Percentiles rank a stretch among this genome's conserved stretches.
Conservation (phyloP, 2,113 vertebrate genomes). For the Recurvirostra avosetta region DNA sequence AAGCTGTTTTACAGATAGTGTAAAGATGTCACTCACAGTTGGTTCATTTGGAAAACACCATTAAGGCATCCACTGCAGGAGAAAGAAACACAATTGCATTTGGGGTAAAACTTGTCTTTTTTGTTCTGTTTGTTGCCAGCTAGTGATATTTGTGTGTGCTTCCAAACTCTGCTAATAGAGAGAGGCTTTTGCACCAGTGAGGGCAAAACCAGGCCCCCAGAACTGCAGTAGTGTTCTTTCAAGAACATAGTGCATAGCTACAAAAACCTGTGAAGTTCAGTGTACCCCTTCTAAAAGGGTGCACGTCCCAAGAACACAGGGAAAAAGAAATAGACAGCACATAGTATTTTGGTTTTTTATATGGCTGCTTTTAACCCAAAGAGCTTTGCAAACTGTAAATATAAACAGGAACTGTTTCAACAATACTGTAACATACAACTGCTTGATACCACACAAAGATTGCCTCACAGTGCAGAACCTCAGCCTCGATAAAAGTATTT, state of each 20-base stretch:
- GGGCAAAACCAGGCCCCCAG: neutral
- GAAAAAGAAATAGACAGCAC: neutral
- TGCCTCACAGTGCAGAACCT: neutral
- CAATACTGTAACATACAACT: neutral
- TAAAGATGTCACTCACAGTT: conserved; percentile 1
- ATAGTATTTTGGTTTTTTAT: neutral
- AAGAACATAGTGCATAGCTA: neutral
- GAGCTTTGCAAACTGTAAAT: neutral
- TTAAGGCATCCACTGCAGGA: neutral
- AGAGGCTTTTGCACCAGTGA: neutral
- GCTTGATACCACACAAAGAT: neutral
- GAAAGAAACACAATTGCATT: neutral
- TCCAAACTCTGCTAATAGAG: neutral
- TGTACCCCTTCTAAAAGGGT: conserved; percentile 35
- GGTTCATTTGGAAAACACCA: neutral
- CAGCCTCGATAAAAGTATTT: neutral
- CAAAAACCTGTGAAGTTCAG: conserved; percentile 51
- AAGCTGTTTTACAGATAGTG: conserved; percentile 13
- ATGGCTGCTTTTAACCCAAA: neutral
- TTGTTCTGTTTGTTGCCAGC: neutral
- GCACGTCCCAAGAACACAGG: conserved; percentile 3
- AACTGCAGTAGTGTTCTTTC: neutral
- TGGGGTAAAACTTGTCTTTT: neutral
- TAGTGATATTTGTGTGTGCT: neutral
- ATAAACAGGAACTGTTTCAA: neutral